Evolutionary conservation across 2,113 vertebrate species (phyloP).

Genomic region (Dolichallabes microphthalmus): DNA sequence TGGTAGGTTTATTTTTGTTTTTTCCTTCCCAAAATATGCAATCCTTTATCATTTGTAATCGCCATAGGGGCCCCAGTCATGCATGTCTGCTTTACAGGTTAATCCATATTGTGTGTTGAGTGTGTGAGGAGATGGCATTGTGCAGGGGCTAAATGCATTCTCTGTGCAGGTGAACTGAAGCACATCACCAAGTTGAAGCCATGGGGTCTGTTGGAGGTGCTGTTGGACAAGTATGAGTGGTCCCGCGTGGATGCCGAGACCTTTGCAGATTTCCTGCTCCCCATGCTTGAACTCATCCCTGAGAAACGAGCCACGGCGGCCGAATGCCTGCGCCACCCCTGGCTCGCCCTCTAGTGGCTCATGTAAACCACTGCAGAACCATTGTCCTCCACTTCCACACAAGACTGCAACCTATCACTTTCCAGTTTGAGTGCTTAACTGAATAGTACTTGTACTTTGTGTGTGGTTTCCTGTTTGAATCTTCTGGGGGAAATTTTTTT

Average conservation of each 20-base stretch:
- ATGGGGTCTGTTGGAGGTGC: conserved; percentile 93
- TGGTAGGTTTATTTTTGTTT: too few relatives aligned
- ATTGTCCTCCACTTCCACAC: conserved; percentile 45
- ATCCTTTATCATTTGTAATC: neutral
- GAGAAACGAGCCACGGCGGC: conserved; percentile 94
- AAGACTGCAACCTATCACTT: conserved; percentile 79
- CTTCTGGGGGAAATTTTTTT: conserved; percentile 45
- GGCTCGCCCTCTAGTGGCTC: conserved; percentile 84
- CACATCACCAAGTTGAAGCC: conserved; percentile 99
- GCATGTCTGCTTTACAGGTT: neutral
- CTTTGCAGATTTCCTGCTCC: conserved; percentile 93
- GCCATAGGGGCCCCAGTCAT: neutral
- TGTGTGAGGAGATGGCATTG: neutral
- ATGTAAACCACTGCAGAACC: conserved; percentile 46
- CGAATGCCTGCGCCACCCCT: conserved; percentile 90
- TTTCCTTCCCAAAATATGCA: neutral
- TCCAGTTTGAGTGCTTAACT: conserved; percentile 70
- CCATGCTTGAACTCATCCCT: conserved; percentile 93
- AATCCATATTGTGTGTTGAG: neutral
- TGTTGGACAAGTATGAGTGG: conserved; percentile 97
- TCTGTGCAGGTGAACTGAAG: conserved; percentile 86
- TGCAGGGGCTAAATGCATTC: conserved; percentile 3
- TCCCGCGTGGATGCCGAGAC: conserved; percentile 85
- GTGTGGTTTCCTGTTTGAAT: conserved; percentile 54
- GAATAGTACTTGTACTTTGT: conserved; percentile 72